Evolutionary conservation across 2,888 invertebrate species (phyloP), one percentile per base, ranked within the genome.

Genomic region (Blastobasis adustella): DNA sequence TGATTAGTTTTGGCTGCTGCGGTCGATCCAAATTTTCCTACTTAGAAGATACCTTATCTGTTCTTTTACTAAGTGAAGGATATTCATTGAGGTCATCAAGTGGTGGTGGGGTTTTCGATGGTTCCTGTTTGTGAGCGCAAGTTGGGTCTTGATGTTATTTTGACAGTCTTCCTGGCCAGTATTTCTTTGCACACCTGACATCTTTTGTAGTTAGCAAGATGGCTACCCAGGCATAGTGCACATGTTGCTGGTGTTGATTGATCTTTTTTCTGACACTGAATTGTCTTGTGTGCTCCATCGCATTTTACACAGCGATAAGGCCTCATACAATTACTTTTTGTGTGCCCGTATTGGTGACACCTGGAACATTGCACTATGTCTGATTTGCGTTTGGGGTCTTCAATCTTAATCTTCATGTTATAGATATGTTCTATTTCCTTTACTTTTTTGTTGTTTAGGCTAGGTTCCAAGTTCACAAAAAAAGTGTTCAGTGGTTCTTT

Each of bases 341-440:
- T 45, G 44, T 60, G 60, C 0, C 58, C 60, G 49, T 59, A 59
- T 49, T 64, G 61, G 36, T 64, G 62, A 41, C 62, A 64, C 37
- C 57, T 51, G 36, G 56, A 56, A 45, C 63, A 62, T 44, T 61
- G 63, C 3, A 50, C 46, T 5, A 60, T 43, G 5, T 52, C 41
- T 7, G 40, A 58, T 37, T 23, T 50, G 43, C 59, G 63, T 37
- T 40, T 47, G 4, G 49, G 49, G 10, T 49, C 49, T n/a, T 49
- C 49, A 9, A 49, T 43, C 5, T 5, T 6, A 7, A 49, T 43
- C n/a, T 23, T 43, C n/a, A 23, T 23, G 8, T 49, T 4, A n/a
- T 49, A 49, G 9, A 49, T 49, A 43, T 23, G 6, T 23, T 47
- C 40, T 40, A 47, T 47, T 5, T 47, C 47, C 9, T 47, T 47